These are phyloP conservation scores for Cheilosia vulpina DNA, from an alignment of 2,888 invertebrate species.

Conservation along the genomic window DNA sequence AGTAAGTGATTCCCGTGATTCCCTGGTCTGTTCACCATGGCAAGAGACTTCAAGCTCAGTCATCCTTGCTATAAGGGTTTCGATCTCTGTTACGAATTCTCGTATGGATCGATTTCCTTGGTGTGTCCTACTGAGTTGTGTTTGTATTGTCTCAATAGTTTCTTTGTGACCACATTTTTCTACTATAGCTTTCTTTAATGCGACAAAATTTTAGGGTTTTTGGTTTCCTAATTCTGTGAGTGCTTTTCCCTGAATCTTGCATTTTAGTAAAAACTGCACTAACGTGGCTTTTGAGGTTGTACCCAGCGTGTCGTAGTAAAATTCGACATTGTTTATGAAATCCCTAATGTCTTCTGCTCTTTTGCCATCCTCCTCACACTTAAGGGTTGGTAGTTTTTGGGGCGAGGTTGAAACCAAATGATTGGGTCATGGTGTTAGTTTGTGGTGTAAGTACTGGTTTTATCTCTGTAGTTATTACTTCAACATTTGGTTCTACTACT, in stretches of 20 bases:
- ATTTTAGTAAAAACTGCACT: not conserved
- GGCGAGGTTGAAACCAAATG: not conserved
- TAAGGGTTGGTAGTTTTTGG: not conserved
- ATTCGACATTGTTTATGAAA: conserved; percentile 33
- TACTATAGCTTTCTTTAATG: not conserved
- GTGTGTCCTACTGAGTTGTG: too few relatives aligned
- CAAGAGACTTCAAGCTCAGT: conserved; percentile 4
- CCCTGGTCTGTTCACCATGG: too few relatives aligned
- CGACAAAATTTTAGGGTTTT: not conserved
- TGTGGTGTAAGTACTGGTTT: not conserved
- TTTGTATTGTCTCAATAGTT: not conserved
- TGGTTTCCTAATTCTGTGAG: not conserved
- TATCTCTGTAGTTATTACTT: not conserved
- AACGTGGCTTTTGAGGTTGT: not conserved
- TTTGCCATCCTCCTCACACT: conserved; percentile 10
- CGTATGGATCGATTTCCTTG: not conserved
- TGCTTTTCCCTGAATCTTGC: conserved; percentile 1
- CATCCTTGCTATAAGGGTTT: conserved; percentile 12
- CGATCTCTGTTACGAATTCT: conserved; percentile 23
- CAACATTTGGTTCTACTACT: not conserved
- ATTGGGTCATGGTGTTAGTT: not conserved
- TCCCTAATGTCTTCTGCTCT: conserved; percentile 12
- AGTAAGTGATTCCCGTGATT: not conserved
- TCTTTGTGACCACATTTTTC: not conserved
- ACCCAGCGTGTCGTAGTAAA: conserved; percentile 2